Evolutionary conservation across 2,797 vertebrate species (phyloP).

Genomic region (Bradypodion pumilum): DNA sequence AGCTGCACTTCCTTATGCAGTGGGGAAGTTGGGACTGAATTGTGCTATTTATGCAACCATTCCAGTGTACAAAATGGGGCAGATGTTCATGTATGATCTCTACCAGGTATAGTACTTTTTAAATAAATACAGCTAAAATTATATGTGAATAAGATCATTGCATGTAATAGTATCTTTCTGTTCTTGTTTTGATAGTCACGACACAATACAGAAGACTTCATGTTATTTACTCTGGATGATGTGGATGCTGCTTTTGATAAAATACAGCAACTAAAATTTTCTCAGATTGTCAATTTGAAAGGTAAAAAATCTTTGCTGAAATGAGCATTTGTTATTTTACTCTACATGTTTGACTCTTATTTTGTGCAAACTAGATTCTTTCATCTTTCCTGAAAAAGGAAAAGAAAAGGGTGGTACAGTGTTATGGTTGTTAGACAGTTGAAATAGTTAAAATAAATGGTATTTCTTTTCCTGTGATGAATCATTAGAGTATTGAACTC

Average conservation of each 20-base stretch:
- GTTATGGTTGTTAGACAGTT: not conserved
- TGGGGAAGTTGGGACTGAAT: slow-evolving; percentile 96
- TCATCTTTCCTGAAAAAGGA: not conserved
- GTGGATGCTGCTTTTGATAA: slow-evolving; percentile 98
- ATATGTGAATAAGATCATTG: not conserved
- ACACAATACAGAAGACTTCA: slow-evolving; percentile 98
- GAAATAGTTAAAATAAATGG: not conserved
- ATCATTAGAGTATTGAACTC: not conserved
- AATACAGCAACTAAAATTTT: slow-evolving; percentile 98
- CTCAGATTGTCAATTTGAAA: slow-evolving; percentile 98
- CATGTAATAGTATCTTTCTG: slow-evolving; percentile 36
- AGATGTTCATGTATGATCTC: slow-evolving; percentile 99
- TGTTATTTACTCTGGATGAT: slow-evolving; percentile 93
- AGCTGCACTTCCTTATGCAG: slow-evolving; percentile 94
- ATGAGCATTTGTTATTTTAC: not conserved
- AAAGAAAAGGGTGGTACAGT: not conserved
- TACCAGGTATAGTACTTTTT: slow-evolving; percentile 85
- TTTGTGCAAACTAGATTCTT: not conserved
- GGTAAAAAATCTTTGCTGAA: slow-evolving; percentile 73
- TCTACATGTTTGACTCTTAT: not conserved
- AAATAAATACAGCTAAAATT: not conserved
- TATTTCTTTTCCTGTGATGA: not conserved
- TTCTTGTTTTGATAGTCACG: slow-evolving; percentile 83
- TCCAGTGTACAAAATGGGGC: slow-evolving; percentile 99
- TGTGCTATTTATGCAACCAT: slow-evolving; percentile 98